phyloP scores from a whole-genome alignment of 2,797 vertebrate genomes.

The Pelochelys cantorii region DNA sequence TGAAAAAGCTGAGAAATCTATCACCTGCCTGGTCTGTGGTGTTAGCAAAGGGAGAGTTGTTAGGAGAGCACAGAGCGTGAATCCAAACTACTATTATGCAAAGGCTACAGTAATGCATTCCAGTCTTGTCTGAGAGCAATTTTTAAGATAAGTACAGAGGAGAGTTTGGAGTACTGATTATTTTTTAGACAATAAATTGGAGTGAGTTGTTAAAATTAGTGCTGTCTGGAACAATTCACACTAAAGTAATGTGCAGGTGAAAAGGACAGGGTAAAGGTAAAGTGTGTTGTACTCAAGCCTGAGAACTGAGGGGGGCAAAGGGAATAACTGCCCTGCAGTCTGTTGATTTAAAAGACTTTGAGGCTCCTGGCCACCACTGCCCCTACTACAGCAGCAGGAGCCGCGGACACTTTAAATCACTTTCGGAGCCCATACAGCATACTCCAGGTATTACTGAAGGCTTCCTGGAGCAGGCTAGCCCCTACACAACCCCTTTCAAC shows the following conservation, averaged over 20 bases:
- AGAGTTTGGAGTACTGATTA: conserved; percentile 68
- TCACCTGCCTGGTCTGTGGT: not conserved
- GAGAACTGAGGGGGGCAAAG: too few relatives aligned
- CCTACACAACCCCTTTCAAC: too few relatives aligned
- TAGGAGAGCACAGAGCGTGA: conserved; percentile 39
- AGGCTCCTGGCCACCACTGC: too few relatives aligned
- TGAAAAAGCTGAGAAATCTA: conserved; percentile 47
- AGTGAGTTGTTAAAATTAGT: conserved; percentile 70
- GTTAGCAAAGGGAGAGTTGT: conserved; percentile 30
- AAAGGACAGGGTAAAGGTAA: conserved; percentile 15
- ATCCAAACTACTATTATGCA: conserved; percentile 38
- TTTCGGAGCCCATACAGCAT: too few relatives aligned
- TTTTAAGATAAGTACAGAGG: conserved; percentile 66
- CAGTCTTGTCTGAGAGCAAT: conserved; percentile 63
- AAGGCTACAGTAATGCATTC: conserved; percentile 62
- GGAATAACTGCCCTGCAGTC: too few relatives aligned
- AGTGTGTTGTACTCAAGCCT: not conserved
- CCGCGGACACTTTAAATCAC: too few relatives aligned
- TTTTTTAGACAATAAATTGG: conserved; percentile 60
- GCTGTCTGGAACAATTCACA: conserved; percentile 60
- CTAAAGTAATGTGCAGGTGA: conserved; percentile 52
- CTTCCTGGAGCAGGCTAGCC: too few relatives aligned
- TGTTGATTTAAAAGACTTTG: too few relatives aligned
- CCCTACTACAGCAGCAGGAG: too few relatives aligned
- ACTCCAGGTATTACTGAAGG: too few relatives aligned